Conservation (phyloP, 2,888 invertebrate species). For the Malthinus seriepunctatus region DNA sequence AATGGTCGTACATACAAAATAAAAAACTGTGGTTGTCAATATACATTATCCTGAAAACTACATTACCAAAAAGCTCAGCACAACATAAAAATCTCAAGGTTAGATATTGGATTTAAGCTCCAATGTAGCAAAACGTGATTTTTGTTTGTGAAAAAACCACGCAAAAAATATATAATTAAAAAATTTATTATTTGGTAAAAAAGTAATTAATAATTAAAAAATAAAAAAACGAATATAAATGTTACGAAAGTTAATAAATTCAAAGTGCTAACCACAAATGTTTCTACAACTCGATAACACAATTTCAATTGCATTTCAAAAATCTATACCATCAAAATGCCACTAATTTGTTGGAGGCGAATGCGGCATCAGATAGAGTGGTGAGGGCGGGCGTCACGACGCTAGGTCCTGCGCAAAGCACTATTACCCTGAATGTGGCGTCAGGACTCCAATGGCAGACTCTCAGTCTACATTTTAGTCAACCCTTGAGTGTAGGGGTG, state of each 20-base stretch:
- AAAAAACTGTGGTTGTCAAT: too few relatives aligned
- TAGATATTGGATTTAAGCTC: too few relatives aligned
- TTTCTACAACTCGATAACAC: conserved; percentile 30
- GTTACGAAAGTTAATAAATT: background rate
- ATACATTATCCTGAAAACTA: too few relatives aligned
- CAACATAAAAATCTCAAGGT: too few relatives aligned
- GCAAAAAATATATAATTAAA: too few relatives aligned
- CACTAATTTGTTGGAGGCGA: conserved; percentile 55
- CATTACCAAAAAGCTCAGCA: too few relatives aligned
- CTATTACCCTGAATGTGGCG: conserved; percentile 40
- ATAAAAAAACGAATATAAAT: background rate
- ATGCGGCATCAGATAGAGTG: conserved; percentile 51
- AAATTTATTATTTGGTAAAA: background rate
- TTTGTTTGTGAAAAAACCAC: too few relatives aligned
- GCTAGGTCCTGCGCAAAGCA: conserved; percentile 44
- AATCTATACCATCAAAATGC: conserved; percentile 56
- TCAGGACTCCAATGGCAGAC: conserved; percentile 53
- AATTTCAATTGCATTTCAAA: conserved; percentile 53
- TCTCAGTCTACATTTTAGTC: conserved; percentile 46
- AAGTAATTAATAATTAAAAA: conserved; percentile 5
- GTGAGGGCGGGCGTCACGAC: conserved; percentile 48
- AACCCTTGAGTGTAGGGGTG: conserved; percentile 46
- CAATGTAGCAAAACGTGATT: too few relatives aligned
- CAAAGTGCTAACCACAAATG: conserved; percentile 15
- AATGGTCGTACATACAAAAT: too few relatives aligned